Evolutionary conservation across 2,113 vertebrate genomes (phyloP).

Genomic region (Bujurquina vittata): DNA sequence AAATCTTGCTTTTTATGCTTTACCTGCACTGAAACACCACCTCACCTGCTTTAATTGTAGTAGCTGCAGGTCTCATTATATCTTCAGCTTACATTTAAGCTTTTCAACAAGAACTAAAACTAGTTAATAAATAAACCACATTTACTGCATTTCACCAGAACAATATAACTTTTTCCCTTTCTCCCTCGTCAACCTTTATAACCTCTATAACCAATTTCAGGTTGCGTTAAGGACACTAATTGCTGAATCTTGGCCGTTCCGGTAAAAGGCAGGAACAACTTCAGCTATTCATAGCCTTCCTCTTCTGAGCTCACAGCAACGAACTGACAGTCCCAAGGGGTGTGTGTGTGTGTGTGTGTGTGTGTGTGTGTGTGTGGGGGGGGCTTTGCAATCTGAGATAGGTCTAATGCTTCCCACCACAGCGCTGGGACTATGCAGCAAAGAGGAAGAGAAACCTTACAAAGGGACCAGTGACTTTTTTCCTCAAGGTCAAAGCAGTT

Average conservation of each 20-base stretch:
- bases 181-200: background rate
- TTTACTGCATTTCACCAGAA: background rate
- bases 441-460: conserved; percentile 49
- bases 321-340: conserved; percentile 50
- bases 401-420: conserved; percentile 73
- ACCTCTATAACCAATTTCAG: conserved; percentile 56
- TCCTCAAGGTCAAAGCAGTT: conserved; percentile 71
- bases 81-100: background rate
- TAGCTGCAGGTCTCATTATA: background rate
- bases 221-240: conserved; percentile 54
- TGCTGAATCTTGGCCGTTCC: conserved; percentile 57
- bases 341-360: background rate
- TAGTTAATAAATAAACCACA: background rate
- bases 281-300: conserved; percentile 76
- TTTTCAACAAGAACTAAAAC: conserved; percentile 3
- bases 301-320: conserved; percentile 55
- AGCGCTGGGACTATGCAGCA: conserved; percentile 29
- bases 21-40: background rate
- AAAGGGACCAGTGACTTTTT: conserved; percentile 45
- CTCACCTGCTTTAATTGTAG: background rate
- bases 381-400: conserved; percentile 72
- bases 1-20: background rate
- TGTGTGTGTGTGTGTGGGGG: background rate
- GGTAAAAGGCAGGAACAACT: conserved; percentile 59
- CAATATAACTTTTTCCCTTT: background rate